phyloP scores from a whole-genome alignment of 2,797 vertebrate species.

The Adrianichthys oophorus region DNA sequence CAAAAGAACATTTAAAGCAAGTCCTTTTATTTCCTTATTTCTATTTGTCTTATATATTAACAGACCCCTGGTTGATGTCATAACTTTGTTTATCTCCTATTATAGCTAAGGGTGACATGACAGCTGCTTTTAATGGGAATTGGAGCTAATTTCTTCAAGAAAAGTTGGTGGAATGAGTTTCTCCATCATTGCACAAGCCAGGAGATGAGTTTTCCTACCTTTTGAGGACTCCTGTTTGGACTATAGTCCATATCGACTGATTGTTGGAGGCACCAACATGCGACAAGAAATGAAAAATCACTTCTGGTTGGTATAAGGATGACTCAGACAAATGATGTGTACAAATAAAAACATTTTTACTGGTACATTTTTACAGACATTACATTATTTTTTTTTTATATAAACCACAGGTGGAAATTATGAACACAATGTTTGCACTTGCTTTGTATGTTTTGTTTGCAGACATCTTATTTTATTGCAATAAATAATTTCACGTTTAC shows the following conservation, averaged over 20 bases:
- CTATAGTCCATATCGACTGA: conserved; percentile 2
- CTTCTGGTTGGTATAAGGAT: conserved; percentile 1
- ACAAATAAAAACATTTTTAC: not conserved
- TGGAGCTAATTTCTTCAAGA: not conserved
- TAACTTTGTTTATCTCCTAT: not conserved
- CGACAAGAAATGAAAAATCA: not conserved
- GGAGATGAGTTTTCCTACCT: not conserved
- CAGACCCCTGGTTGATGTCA: conserved; percentile 5
- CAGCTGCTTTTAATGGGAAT: not conserved
- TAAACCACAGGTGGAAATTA: not conserved
- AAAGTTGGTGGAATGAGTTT: too few species aligned
- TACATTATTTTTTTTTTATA: not conserved
- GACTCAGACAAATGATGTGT: not conserved
- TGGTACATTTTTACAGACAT: not conserved
- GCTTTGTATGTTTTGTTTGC: too few species aligned
- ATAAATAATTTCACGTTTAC: conserved; percentile 7
- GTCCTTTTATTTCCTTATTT: not conserved
- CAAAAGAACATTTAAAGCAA: conserved; percentile 62
- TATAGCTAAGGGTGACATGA: conserved; percentile 48
- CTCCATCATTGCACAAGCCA: not conserved
- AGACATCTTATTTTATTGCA: not conserved
- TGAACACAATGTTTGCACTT: not conserved
- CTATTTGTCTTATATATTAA: not conserved
- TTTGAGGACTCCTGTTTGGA: not conserved
- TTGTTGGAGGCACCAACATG: conserved; percentile 1